These are phyloP conservation scores for Agapostemon virescens DNA, from an alignment of 2,888 invertebrate species.

Conservation along the genomic window DNA sequence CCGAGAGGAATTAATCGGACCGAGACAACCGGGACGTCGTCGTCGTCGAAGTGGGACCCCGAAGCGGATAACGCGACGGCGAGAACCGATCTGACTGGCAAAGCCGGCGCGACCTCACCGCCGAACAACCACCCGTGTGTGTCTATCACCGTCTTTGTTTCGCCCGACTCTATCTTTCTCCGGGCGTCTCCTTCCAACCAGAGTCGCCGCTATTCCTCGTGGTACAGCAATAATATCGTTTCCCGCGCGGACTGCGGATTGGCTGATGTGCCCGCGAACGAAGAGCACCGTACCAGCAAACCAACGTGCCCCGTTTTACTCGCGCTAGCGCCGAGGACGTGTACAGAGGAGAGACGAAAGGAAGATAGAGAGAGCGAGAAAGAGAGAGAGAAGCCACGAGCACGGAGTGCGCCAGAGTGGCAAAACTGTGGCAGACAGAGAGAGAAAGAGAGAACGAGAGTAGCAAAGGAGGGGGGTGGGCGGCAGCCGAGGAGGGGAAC, in stretches of 20 bases:
- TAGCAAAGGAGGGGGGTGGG: conserved; percentile 23
- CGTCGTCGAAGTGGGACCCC: not conserved
- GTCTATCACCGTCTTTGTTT: conserved; percentile 41
- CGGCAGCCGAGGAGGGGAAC: conserved; percentile 56
- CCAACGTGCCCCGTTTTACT: conserved; percentile 62
- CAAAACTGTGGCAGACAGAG: conserved; percentile 22
- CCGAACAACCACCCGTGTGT: conserved; percentile 45
- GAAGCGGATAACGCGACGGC: conserved; percentile 40
- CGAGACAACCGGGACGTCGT: conserved; percentile 3
- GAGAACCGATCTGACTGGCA: conserved; percentile 45
- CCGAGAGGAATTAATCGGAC: conserved; percentile 4
- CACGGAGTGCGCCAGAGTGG: conserved; percentile 12
- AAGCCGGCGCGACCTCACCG: conserved; percentile 33
- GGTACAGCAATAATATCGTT: conserved; percentile 77
- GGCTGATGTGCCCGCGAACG: conserved; percentile 63
- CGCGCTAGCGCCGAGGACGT: conserved; percentile 59
- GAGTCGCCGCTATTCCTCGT: conserved; percentile 68
- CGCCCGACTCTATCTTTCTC: conserved; percentile 44
- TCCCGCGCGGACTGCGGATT: conserved; percentile 77
- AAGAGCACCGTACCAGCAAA: conserved; percentile 46
- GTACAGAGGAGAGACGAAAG: conserved; percentile 24
- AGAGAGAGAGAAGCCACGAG: conserved; percentile 18
- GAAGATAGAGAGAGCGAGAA: not conserved
- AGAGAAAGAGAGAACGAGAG: conserved; percentile 31
- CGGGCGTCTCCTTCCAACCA: conserved; percentile 33